A percentile compares a stretch with the other conserved stretches of the same genome.
Evolutionary conservation across 2,888 invertebrate species (phyloP).

Genomic region (Lypha dubia): DNA sequence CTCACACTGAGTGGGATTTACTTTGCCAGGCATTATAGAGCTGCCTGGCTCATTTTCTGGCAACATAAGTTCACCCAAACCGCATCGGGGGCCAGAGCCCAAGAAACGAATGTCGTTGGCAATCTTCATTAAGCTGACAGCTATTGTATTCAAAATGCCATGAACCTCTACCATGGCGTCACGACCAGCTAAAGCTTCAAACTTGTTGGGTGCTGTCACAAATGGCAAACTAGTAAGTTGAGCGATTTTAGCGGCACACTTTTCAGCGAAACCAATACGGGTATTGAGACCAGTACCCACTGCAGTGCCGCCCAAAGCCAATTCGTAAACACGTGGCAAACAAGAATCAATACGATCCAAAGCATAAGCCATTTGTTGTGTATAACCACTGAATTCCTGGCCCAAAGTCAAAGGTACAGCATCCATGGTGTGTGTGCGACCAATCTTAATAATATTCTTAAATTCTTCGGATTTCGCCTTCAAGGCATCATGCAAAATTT

Average conservation of each 20-base stretch:
- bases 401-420: conserved; percentile 97
- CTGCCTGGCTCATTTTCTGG: conserved; percentile 99
- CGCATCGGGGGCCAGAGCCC: conserved; percentile 98
- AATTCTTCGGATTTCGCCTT: conserved; percentile 92
- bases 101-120: conserved; percentile 96
- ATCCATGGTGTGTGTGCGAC: conserved; percentile 93
- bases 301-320: conserved; percentile 98
- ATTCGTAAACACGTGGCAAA: conserved; percentile 93
- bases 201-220: conserved; percentile 97
- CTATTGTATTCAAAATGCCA: conserved; percentile 96
- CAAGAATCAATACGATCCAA: conserved; percentile 93
- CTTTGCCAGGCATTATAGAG: conserved; percentile 99
- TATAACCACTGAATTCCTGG: conserved; percentile 98
- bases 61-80: conserved; percentile 95
- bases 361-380: conserved; percentile 92
- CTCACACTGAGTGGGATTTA: conserved; percentile 99
- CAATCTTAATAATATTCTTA: conserved; percentile 97
- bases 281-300: conserved; percentile 99
- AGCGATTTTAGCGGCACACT: conserved; percentile 92
- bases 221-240: conserved; percentile 94
- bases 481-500: conserved; percentile 89
- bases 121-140: conserved; percentile 97
- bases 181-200: conserved; percentile 97
- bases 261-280: conserved; percentile 96
- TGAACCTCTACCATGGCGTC: conserved; percentile 98